phyloP scores from a whole-genome alignment of 2,113 vertebrate species.

The Scartelaos histophorus region DNA sequence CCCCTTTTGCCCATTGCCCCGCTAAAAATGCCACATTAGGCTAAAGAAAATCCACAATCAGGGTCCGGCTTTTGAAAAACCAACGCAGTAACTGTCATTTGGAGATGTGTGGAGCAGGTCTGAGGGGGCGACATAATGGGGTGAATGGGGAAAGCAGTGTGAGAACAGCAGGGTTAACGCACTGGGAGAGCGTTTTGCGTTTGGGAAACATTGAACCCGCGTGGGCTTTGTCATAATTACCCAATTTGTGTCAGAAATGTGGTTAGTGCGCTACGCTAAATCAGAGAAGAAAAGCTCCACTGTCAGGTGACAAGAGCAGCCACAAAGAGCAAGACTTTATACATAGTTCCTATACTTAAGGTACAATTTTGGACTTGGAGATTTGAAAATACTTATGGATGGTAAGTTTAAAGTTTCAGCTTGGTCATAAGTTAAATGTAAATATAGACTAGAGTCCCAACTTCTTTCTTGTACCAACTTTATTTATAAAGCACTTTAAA shows the following conservation, averaged over 20 bases:
- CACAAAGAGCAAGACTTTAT: constrained; percentile 40
- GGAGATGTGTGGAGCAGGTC: constrained; percentile 79
- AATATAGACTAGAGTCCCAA: background rate
- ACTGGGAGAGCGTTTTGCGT: constrained; percentile 44
- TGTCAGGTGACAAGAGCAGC: constrained; percentile 58
- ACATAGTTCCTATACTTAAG: background rate
- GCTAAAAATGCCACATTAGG: constrained; percentile 77
- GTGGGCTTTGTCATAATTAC: constrained; percentile 77
- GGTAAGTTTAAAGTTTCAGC: background rate
- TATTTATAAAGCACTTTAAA: too few relatives aligned
- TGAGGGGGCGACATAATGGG: constrained; percentile 69
- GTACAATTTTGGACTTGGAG: background rate
- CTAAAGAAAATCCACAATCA: constrained; percentile 76
- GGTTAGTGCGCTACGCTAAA: constrained; percentile 77
- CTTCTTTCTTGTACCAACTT: too few relatives aligned
- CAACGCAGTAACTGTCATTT: constrained; percentile 73
- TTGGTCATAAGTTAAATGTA: background rate
- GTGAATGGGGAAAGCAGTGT: constrained; percentile 47
- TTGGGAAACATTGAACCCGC: constrained; percentile 77
- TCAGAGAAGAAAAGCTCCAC: constrained; percentile 67
- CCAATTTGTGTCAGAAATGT: constrained; percentile 80
- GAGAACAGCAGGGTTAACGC: constrained; percentile 32
- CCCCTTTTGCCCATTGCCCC: constrained; percentile 43
- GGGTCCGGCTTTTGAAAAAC: constrained; percentile 64
- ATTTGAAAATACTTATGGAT: background rate